phyloP scores from a whole-genome alignment of 1,140 invertebrate species.

The Drosophila oshimai region DNA sequence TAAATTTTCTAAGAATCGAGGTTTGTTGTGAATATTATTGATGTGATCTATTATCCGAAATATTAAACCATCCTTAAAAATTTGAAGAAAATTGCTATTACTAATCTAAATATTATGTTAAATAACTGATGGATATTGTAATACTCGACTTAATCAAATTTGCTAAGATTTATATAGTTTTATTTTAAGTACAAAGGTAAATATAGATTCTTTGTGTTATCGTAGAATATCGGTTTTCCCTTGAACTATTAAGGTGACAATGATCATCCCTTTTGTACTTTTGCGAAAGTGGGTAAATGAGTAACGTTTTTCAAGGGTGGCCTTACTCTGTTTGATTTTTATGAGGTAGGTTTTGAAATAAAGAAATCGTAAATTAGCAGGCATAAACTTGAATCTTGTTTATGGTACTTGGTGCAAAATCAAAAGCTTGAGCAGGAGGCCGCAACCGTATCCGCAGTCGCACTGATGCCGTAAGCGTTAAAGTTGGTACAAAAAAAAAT shows the following conservation, averaged over 20 bases:
- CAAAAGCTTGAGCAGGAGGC: constrained; percentile 25
- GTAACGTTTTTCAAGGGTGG: constrained; percentile 13
- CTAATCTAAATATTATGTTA: too few relatives aligned
- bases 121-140: too few relatives aligned
- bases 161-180: too few relatives aligned
- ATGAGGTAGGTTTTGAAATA: not conserved
- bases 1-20: not conserved
- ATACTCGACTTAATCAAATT: too few relatives aligned
- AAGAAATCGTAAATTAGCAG: constrained; percentile 31
- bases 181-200: too few relatives aligned
- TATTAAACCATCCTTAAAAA: too few relatives aligned
- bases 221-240: too few relatives aligned
- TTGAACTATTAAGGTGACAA: too few relatives aligned
- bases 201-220: too few relatives aligned
- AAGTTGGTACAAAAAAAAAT: constrained; percentile 68
- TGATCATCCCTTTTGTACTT: not conserved
- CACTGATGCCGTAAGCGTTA: constrained; percentile 68
- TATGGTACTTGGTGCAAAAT: constrained; percentile 67
- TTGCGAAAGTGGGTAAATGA: not conserved
- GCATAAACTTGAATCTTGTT: constrained; percentile 24
- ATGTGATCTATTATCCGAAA: too few relatives aligned
- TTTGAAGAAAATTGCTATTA: too few relatives aligned
- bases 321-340: not conserved
- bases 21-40: too few relatives aligned
- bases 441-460: constrained; percentile 39